Conservation (phyloP, 2,888 invertebrate genomes). For the Sylvicola cinctus region DNA sequence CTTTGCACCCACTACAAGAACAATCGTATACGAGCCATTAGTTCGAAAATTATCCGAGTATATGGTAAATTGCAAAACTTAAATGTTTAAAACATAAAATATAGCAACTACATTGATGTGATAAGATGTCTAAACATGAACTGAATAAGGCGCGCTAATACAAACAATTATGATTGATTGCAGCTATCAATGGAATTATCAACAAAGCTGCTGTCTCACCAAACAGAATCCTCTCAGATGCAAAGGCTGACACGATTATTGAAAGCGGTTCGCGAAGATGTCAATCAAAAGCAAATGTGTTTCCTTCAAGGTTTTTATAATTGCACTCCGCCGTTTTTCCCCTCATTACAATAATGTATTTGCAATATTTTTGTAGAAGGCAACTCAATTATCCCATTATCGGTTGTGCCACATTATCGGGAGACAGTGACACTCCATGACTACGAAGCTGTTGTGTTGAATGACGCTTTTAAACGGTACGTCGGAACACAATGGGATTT, state of each 20-base stretch:
- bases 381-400: conserved; percentile 52
- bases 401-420: conserved; percentile 46
- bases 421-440: conserved; percentile 54
- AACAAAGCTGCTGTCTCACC: conserved; percentile 47
- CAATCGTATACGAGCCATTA: conserved; percentile 58
- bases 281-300: conserved; percentile 49
- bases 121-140: no score
- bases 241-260: conserved; percentile 37
- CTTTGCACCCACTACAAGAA: conserved; percentile 53
- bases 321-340: neutral
- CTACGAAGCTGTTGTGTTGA: conserved; percentile 61
- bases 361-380: conserved; percentile 33
- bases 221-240: conserved; percentile 33
- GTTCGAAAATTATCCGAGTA: conserved; percentile 66
- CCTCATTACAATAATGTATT: no score
- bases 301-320: conserved; percentile 35
- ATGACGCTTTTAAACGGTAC: conserved; percentile 42
- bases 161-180: no score
- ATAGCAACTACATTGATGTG: no score
- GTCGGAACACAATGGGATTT: conserved; percentile 58
- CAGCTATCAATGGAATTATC: conserved; percentile 52
- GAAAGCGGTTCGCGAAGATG: conserved; percentile 41
- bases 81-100: no score
- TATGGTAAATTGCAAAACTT: conserved; percentile 30
- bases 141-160: no score